Evolutionary conservation across 2,113 vertebrate species (phyloP).

Genomic region (Lynx canadensis): DNA sequence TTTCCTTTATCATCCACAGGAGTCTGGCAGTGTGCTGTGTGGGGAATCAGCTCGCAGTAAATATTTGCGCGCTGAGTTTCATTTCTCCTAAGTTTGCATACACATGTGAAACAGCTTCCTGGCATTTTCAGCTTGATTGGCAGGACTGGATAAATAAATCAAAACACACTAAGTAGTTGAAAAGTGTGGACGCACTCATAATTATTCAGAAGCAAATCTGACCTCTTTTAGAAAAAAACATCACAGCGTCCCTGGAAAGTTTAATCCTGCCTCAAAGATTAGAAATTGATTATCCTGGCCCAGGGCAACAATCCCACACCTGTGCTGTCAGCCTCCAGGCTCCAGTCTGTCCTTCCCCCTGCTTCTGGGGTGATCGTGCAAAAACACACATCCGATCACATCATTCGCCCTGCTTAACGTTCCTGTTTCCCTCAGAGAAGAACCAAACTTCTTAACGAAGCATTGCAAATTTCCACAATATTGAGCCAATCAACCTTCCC

Average conservation of each 20-base stretch:
- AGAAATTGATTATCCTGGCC: background rate
- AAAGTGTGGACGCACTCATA: background rate
- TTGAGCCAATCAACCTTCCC: background rate
- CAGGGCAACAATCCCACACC: background rate
- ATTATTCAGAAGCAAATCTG: conserved; percentile 10
- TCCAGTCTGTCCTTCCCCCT: background rate
- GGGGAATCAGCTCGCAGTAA: background rate
- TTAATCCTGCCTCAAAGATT: background rate
- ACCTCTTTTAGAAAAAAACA: background rate
- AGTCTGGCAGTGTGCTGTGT: background rate
- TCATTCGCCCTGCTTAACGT: background rate
- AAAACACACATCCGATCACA: background rate
- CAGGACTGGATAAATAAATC: conserved; percentile 36
- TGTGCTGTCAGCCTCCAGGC: background rate
- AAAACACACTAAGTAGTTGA: background rate
- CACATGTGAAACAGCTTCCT: background rate
- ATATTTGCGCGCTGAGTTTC: conserved; percentile 24
- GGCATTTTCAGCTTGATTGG: background rate
- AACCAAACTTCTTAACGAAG: background rate
- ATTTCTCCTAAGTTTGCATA: background rate
- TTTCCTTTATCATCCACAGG: background rate
- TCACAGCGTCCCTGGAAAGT: background rate
- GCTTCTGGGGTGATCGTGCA: background rate
- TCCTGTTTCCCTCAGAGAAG: background rate
- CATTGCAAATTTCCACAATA: background rate